phyloP scores from a whole-genome alignment of 2,797 vertebrate genomes.

The Takifugu rubripes region DNA sequence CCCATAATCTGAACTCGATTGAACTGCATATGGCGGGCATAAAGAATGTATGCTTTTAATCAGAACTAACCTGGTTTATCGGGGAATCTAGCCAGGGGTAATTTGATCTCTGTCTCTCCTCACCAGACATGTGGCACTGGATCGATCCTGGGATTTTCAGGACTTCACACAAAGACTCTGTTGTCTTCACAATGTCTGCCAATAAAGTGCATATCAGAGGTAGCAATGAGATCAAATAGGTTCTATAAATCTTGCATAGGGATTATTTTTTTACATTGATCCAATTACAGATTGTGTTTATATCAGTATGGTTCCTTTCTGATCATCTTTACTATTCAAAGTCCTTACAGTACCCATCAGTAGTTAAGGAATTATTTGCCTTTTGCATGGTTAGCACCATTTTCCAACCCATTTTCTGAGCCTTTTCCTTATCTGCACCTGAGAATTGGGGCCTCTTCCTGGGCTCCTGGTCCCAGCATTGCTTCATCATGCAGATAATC shows the following conservation, averaged over 20 bases:
- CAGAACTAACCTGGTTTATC: constrained; percentile 33
- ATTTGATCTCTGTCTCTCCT: constrained; percentile 25
- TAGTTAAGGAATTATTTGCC: no score
- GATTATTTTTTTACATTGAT: not conserved
- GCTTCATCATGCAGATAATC: constrained; percentile 80
- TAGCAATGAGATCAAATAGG: not conserved
- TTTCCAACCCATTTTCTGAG: no score
- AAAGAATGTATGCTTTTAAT: not conserved
- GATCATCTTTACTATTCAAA: no score
- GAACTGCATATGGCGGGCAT: no score
- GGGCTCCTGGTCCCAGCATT: constrained; percentile 81
- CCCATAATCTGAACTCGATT: no score
- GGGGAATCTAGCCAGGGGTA: constrained; percentile 21
- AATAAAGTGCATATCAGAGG: constrained; percentile 13
- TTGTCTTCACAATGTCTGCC: constrained; percentile 79
- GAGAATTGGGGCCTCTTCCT: constrained; percentile 78
- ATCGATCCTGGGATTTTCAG: constrained; percentile 71
- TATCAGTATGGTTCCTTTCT: no score
- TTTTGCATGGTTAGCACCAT: no score
- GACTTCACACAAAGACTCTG: constrained; percentile 77
- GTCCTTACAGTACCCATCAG: no score
- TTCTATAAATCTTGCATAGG: not conserved
- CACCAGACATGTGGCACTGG: not conserved
- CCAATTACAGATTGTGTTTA: no score
- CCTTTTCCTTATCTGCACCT: constrained; percentile 59